Evolutionary conservation across 2,113 vertebrate genomes (phyloP).

Genomic region (Ciconia stormi): DNA sequence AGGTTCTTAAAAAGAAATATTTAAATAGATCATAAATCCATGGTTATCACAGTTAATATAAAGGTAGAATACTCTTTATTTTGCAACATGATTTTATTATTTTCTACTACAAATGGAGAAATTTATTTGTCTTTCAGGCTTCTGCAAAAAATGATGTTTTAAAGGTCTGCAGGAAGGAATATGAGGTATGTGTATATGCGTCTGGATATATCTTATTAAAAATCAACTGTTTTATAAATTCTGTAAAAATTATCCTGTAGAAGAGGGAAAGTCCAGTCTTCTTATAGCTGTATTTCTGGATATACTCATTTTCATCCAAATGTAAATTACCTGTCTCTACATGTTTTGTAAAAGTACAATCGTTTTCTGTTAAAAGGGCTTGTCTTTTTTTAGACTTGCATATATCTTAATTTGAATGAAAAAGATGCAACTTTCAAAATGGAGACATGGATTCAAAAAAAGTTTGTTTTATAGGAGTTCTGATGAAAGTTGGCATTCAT

Average conservation of each 20-base stretch:
- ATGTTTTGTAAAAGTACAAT: background rate
- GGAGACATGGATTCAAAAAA: background rate
- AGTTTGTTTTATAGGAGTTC: background rate
- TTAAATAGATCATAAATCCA: background rate
- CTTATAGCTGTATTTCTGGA: background rate
- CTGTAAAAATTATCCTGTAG: background rate
- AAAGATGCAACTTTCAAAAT: background rate
- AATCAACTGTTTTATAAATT: background rate
- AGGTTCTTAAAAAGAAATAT: background rate
- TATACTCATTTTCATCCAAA: background rate
- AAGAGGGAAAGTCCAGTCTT: background rate
- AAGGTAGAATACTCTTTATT: background rate
- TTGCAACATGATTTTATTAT: background rate
- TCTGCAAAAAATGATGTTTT: conserved; percentile 93
- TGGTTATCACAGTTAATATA: background rate
- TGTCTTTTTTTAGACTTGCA: background rate
- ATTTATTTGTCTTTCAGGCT: conserved; percentile 78
- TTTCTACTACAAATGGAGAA: conserved; percentile 21
- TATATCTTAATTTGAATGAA: background rate
- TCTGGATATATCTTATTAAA: background rate
- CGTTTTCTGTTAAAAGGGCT: background rate
- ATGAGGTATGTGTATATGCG: conserved; percentile 81
- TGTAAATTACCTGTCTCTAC: background rate
- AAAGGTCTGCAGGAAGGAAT: conserved; percentile 94
- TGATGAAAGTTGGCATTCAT: background rate